Conservation (phyloP, 2,113 vertebrate genomes). For the Psophia crepitans region DNA sequence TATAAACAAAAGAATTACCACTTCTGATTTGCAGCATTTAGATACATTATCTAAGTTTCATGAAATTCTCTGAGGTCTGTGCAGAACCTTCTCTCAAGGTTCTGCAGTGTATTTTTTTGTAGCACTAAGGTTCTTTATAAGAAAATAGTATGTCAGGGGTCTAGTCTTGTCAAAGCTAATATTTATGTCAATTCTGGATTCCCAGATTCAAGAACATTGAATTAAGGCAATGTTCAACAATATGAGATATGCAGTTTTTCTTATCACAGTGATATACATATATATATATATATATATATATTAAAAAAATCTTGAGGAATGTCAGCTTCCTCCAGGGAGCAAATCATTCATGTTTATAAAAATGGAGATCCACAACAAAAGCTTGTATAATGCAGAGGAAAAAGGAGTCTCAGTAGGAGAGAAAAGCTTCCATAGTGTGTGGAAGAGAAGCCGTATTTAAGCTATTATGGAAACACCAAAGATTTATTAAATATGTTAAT, state of each 20-base stretch:
- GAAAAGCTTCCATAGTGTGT: not conserved
- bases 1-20: not conserved
- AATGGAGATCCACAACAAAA: not conserved
- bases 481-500: not conserved
- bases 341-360: not conserved
- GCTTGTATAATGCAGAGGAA: not conserved
- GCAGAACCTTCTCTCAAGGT: not conserved
- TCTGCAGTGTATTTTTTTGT: not conserved
- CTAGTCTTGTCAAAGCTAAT: not conserved
- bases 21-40: not conserved
- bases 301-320: not conserved
- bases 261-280: not conserved
- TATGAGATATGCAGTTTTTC: not conserved
- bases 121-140: not conserved
- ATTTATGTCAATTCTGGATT: not conserved
- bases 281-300: no score
- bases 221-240: not conserved
- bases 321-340: not conserved
- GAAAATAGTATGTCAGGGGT: not conserved
- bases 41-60: not conserved
- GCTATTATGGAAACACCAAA: not conserved
- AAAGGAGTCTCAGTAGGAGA: not conserved
- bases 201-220: not conserved
- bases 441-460: not conserved
- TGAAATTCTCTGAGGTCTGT: not conserved